Base-by-base conservation (phyloP, 2,797 vertebrate genomes). In the Sebastes diaconus region DNA sequence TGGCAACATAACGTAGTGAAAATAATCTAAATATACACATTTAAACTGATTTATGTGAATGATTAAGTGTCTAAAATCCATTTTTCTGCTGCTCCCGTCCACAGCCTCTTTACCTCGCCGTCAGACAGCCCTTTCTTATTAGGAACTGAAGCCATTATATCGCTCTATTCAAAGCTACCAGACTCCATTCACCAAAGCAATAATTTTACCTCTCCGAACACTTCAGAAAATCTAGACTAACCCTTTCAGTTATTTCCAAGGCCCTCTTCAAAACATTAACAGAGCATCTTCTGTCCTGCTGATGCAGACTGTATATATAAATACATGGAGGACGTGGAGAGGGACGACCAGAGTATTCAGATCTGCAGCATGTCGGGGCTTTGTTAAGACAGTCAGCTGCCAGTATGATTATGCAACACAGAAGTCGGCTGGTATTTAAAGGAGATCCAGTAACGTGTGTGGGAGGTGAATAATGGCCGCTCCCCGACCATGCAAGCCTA, bases 391-490 rank as follows among this genome's bases (percentile, higher is more conserved):
- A 29, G 32, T 80, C 71, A 79, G 86, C 87, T 85, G 68, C 67
- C 61, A 68, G 16, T 36, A 2, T 50, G 79, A 78, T 91, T 86
- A 84, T 74, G 76, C 84, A 88, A 90, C 22, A 2, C 70, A 63
- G 34, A 64, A 79, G 71, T 67, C 46, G 50, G 65, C 75, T 84
- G 72, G 74, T 84, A 86, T 86, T 91, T 72, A 76, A 75, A 81
- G 82, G 55, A 86, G 88, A 84, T 85, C 77, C 73, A 82, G 63
- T 63, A 69, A 16, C 5, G 82, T 9, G 73, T 59, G 58, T 67
- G 57, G 24, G 61, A 59, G 67, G 11, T 81, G 81, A 85, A 65
- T 93, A 79, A 86, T 32, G 36, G 83, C 85, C 81, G 27, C 87
- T 89, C 87, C 91, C 76, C 5, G 78, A 36, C 8, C 10, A 6